Conservation (phyloP, 2,113 vertebrate species). For the Verasper variegatus region DNA sequence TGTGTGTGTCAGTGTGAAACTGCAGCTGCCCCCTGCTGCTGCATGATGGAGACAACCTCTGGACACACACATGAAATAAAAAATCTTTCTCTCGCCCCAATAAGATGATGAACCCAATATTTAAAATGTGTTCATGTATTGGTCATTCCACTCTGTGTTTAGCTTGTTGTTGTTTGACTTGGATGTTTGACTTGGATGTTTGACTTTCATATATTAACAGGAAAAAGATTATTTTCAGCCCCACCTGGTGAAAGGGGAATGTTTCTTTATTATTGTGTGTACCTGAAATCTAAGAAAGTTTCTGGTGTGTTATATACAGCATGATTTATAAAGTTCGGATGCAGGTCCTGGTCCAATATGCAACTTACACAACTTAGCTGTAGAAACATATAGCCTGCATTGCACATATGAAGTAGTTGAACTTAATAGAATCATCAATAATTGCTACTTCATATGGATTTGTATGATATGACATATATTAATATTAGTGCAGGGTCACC, state of each 20-base stretch:
- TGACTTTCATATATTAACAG: not conserved
- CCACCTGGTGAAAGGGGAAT: no score
- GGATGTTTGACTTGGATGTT: not conserved
- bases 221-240: no score
- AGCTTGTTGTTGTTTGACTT: not conserved
- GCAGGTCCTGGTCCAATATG: not conserved
- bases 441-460: not conserved
- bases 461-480: no score
- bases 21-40: slow-evolving; percentile 50
- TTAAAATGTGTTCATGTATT: not conserved
- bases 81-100: no score
- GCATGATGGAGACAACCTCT: not conserved
- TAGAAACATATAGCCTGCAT: not conserved
- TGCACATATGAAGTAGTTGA: not conserved
- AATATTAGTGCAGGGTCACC: no score
- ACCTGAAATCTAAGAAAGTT: not conserved
- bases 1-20: not conserved
- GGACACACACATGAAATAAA: not conserved
- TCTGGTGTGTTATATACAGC: no score
- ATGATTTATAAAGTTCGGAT: not conserved
- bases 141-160: not conserved
- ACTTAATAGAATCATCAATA: not conserved
- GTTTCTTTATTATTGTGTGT: not conserved
- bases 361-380: not conserved
- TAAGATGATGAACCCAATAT: not conserved